A percentile compares a stretch with the other conserved stretches of the same genome.
Conservation (phyloP, 2,888 invertebrate species). For the Rhagonycha fulva region DNA sequence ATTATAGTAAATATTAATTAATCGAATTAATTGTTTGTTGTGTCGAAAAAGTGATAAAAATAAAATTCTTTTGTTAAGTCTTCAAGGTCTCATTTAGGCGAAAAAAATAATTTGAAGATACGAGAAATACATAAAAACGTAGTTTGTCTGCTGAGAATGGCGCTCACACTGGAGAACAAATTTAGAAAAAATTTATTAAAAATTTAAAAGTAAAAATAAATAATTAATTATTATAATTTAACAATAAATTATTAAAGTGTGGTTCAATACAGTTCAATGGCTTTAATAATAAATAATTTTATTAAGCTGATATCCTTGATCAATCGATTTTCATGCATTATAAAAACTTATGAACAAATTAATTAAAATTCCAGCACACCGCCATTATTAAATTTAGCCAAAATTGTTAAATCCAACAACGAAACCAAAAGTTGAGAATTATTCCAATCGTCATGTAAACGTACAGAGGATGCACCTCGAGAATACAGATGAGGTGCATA, state of each 20-base stretch:
- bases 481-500: not conserved
- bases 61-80: not conserved
- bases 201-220: not conserved
- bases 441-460: not conserved
- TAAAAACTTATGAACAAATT: not conserved
- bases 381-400: not conserved
- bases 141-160: not conserved
- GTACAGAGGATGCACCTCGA: not conserved
- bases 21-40: not conserved
- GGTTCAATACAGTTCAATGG: slow-evolving; percentile 17
- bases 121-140: not conserved
- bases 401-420: not conserved
- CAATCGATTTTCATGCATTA: not conserved
- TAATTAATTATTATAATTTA: slow-evolving; percentile 4
- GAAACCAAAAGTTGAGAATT: not conserved
- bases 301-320: slow-evolving; percentile 19
- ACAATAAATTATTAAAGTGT: slow-evolving; percentile 9
- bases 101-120: not conserved
- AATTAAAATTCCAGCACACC: not conserved
- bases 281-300: slow-evolving; percentile 12
- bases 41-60: not conserved
- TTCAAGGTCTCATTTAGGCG: not conserved
- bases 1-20: no score
- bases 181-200: not conserved
- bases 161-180: not conserved